Percentiles rank a stretch among this genome's conserved stretches.
Conservation (phyloP, 1,140 invertebrate species). For the Heterodera carotae region DNA sequence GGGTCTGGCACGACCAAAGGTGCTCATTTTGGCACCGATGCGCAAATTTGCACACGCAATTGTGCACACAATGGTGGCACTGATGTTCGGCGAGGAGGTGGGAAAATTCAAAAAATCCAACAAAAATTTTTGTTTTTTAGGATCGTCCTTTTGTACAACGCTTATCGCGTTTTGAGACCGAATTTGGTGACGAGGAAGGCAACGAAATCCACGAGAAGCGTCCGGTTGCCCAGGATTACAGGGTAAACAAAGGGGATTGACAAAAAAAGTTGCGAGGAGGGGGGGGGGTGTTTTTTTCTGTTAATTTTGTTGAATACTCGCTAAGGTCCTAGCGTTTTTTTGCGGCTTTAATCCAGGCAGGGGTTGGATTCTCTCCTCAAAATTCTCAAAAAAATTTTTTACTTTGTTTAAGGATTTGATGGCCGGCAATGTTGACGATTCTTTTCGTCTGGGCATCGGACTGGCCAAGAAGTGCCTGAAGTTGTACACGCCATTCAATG, state of each 20-base stretch:
- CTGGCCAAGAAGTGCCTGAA: constrained; percentile 88
- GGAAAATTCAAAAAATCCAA: too few relatives aligned
- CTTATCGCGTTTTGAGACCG: constrained; percentile 53
- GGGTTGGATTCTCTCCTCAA: too few relatives aligned
- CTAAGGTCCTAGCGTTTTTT: too few relatives aligned
- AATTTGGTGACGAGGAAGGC: constrained; percentile 55
- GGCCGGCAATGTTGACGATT: constrained; percentile 88
- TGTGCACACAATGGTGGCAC: constrained; percentile 63
- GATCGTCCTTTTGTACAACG: constrained; percentile 39
- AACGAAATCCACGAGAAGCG: constrained; percentile 45
- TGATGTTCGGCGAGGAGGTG: constrained; percentile 42
- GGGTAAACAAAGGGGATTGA: too few relatives aligned
- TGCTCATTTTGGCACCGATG: constrained; percentile 89
- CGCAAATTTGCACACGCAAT: constrained; percentile 76
- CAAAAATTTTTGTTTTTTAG: background rate
- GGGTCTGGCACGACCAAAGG: constrained; percentile 87
- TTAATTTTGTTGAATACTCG: too few relatives aligned
- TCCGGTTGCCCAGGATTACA: constrained; percentile 45
- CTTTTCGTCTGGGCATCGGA: constrained; percentile 87
- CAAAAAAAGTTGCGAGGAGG: too few relatives aligned
- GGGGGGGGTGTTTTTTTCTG: too few relatives aligned
- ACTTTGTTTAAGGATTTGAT: constrained; percentile 77
- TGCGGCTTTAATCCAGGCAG: too few relatives aligned
- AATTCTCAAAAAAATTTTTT: too few relatives aligned
- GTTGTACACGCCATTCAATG: constrained; percentile 88